Evolutionary conservation across 1,140 invertebrate species (phyloP).

Genomic region (Medauroidea extradentata): DNA sequence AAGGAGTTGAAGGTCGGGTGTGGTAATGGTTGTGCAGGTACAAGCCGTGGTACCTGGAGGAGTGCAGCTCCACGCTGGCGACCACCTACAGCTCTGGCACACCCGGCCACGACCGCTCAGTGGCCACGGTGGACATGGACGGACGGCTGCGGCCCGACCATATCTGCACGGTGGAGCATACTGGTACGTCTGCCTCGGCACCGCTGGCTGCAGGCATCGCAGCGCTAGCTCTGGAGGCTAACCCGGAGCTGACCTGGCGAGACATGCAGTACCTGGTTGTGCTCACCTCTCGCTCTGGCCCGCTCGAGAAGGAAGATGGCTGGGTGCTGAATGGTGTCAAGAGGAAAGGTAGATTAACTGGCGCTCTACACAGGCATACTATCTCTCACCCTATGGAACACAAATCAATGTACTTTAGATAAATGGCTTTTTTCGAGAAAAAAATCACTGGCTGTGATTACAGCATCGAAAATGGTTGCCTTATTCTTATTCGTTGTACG

Average conservation of each 20-base stretch:
- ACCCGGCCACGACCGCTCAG: conserved; percentile 88
- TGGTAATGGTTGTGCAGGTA: conserved; percentile 56
- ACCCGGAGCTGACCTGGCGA: conserved; percentile 89
- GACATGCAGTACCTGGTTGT: conserved; percentile 98
- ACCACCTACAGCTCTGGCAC: conserved; percentile 96
- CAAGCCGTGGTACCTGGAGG: conserved; percentile 97
- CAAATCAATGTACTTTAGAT: too few species aligned
- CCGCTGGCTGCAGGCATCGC: conserved; percentile 93
- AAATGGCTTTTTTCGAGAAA: too few species aligned
- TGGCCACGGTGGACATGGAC: conserved; percentile 95
- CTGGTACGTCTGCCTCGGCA: conserved; percentile 93
- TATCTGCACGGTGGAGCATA: conserved; percentile 84
- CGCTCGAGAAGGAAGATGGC: conserved; percentile 76
- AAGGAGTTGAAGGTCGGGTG: too few species aligned
- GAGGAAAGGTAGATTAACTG: conserved; percentile 67
- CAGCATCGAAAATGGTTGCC: too few species aligned
- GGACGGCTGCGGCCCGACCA: conserved; percentile 74
- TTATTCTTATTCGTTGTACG: too few species aligned
- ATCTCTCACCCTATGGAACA: too few species aligned
- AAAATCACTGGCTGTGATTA: too few species aligned
- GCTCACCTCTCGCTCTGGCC: conserved; percentile 76
- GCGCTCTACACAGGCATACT: too few species aligned
- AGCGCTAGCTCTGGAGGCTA: conserved; percentile 91
- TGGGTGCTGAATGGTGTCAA: conserved; percentile 92
- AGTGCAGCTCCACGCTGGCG: conserved; percentile 93